Base-by-base conservation (phyloP, 2,888 invertebrate species). In the Endotricha flammealis region DNA sequence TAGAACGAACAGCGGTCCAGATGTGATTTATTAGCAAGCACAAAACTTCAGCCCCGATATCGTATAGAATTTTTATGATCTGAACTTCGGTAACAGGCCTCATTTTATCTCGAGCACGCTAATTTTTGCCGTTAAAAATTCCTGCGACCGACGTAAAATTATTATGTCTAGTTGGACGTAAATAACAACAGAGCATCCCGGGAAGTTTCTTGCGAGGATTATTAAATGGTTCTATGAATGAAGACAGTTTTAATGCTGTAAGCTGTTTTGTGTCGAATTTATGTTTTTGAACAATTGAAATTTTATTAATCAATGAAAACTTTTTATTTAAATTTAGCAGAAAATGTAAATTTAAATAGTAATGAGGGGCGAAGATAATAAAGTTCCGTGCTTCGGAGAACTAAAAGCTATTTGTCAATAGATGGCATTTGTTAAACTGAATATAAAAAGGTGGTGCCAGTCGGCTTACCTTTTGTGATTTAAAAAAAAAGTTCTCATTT, bases 41-140 rank as follows among this genome's bases (percentile, higher is more conserved):
- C 48, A 53, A 56, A n/a, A 57, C 54, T 53, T 48, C 52, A 46
- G 47, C 46, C 45, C 49, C 43, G 41, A 50, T 50, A 53, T 41
- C 49, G 50, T 47, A 52, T 43, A 53, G 49, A 50, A 51, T 53
- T 61, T 65, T 64, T 64, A 64, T 55, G 61, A 61, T 44, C 47
- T 23, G 43, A 42, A 57, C 53, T 60, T 59, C 42, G 40, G 44
- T 40, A 58, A 59, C 60, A 64, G 59, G 54, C 56, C 50, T 44
- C 48, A 50, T 61, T 65, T 64, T 54, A 59, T 60, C 51, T 46
- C 35, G 38, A 24, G 11, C 39, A 41, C 33, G 46, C 39, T 49
- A 56, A 57, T 59, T 59, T 55, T 57, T 52, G 38, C 46, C 53
- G 49, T 57, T 61, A 55, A 61, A 56, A 47, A 48, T 53, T 50